These are phyloP conservation scores for Hyles lineata DNA, from an alignment of 2,888 invertebrate species.

Conservation along the genomic window DNA sequence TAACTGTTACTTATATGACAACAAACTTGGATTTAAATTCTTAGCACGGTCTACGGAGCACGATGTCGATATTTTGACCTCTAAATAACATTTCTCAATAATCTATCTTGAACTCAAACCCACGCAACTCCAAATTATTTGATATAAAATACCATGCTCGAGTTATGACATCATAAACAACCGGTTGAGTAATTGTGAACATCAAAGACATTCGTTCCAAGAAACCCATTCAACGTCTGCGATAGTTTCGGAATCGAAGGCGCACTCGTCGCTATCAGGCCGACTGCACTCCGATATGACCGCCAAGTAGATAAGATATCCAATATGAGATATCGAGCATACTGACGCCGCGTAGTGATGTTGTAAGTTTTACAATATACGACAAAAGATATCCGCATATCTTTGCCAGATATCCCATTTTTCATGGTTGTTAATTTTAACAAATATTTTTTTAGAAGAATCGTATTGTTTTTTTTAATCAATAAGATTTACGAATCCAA, in stretches of 20 bases:
- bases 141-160: too few relatives aligned
- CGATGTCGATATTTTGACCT: too few relatives aligned
- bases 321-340: background rate
- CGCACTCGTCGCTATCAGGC: constrained; percentile 2
- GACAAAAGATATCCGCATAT: background rate
- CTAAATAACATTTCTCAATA: too few relatives aligned
- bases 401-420: background rate
- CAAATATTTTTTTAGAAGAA: too few relatives aligned
- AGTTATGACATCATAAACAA: background rate
- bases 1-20: too few relatives aligned
- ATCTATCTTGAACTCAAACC: too few relatives aligned
- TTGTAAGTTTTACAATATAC: background rate
- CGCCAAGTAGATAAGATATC: constrained; percentile 9
- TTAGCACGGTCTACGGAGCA: too few relatives aligned
- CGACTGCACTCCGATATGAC: constrained; percentile 10
- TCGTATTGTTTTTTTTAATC: too few relatives aligned
- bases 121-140: too few relatives aligned
- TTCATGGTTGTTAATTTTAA: background rate
- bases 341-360: constrained; percentile 2
- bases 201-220: constrained; percentile 3
- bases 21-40: too few relatives aligned
- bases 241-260: constrained; percentile 10
- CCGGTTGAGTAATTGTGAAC: too few relatives aligned
- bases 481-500: too few relatives aligned
- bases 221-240: background rate